Base-by-base conservation (phyloP, 2,113 vertebrate species). In the Callithrix jacchus region DNA sequence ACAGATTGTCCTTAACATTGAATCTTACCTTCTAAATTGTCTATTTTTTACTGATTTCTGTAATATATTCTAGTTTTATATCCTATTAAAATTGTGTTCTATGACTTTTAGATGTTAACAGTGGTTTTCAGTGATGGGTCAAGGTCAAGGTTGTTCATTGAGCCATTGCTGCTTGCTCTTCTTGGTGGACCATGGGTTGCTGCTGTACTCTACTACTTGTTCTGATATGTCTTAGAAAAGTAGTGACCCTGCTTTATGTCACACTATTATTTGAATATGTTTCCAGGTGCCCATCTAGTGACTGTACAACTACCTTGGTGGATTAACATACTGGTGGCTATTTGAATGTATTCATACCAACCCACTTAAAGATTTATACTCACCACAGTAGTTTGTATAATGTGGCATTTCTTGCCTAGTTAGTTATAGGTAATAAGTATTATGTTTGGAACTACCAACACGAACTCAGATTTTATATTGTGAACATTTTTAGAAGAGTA, bases 31-130 rank as follows among this genome's bases (percentile, higher is more conserved):
- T 82, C 49, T 92, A 77, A 68, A 73, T 87, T 89, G n/a, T 61
- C 35, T 13, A 16, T 32, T 18, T 94, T 92, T 8, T 61, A 56
- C 6, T 84, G 49, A 71, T 52, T 56, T 10, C 14, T 92, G 1
- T 30, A 49, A 70, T n/a, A 30, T 3, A 52, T 84, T 73, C 32
- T 77, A 70, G 30, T 87, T 92, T 88, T 30, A n/a, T 49, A 49
- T 42, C 21, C 52, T 92, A 92, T 97, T 64, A 47, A 54, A 92
- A 20, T 68, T 90, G 11, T 96, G 3, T 45, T 94, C 47, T 84
- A 3, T 95, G 70, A 82, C 61, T 86, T 56, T 96, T 90, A 47
- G 42, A 9, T 81, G 4, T 93, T 76, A 40, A 87, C 45, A 54
- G 0, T 93, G 18, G 13, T 64, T 76, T 95, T 70, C 58, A 88